Percentiles rank a stretch among this genome's conserved stretches.
phyloP scores from a whole-genome alignment of 2,797 vertebrate species.

The Coranthus polyacanthus region DNA sequence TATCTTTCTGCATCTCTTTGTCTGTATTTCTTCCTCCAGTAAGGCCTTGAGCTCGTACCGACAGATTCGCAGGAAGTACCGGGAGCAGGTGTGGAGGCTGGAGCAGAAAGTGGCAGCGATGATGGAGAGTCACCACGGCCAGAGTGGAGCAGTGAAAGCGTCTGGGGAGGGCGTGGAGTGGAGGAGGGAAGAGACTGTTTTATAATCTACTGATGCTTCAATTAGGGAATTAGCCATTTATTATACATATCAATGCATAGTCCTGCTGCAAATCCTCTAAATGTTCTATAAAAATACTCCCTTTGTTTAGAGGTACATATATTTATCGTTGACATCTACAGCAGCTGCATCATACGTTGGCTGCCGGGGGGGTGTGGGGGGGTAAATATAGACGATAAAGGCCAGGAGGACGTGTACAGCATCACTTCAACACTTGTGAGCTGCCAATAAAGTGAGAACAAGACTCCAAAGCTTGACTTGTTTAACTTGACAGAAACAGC shows the following conservation, averaged over 20 bases:
- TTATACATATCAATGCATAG: not conserved
- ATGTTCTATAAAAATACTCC: too few species aligned
- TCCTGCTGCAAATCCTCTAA: not conserved
- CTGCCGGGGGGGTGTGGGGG: not conserved
- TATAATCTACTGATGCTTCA: conserved; percentile 65
- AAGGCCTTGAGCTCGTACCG: conserved; percentile 87
- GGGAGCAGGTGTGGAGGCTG: conserved; percentile 87
- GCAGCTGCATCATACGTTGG: not conserved
- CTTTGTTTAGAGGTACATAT: too few species aligned
- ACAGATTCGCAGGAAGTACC: conserved; percentile 88
- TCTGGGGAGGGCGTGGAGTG: conserved; percentile 77
- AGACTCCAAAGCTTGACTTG: conserved; percentile 46
- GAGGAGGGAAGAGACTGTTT: conserved; percentile 83
- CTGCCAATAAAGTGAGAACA: conserved; percentile 22
- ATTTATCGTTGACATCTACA: not conserved
- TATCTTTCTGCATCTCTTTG: too few species aligned
- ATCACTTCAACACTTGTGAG: conserved; percentile 2
- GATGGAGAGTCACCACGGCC: conserved; percentile 81
- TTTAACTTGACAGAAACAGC: conserved; percentile 56
- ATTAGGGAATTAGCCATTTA: not conserved
- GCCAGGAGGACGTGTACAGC: conserved; percentile 6
- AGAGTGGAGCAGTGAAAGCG: conserved; percentile 69
- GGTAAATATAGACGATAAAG: conserved; percentile 11
- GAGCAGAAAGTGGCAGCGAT: conserved; percentile 85
- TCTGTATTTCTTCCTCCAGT: conserved; percentile 69